Percentiles rank a stretch among this genome's conserved stretches.
Evolutionary conservation across 2,888 invertebrate species (phyloP).

Genomic region (Cheilosia impressa): DNA sequence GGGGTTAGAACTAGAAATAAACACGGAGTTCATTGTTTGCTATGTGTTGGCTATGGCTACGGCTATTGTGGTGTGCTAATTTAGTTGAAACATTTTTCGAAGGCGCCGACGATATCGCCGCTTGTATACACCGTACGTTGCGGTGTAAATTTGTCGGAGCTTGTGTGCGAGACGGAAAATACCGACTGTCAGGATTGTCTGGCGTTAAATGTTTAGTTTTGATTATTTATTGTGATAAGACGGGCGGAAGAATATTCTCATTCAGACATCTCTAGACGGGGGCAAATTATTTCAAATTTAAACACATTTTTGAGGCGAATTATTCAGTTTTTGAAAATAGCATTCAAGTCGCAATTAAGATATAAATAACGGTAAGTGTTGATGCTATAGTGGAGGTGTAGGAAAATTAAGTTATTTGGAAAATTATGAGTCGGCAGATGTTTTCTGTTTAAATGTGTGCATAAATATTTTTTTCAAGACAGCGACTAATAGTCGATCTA

Average conservation of each 20-base stretch:
- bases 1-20: conserved; percentile 53
- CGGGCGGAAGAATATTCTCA: conserved; percentile 40
- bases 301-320: background rate
- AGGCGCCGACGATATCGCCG: conserved; percentile 54
- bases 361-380: conserved; percentile 9
- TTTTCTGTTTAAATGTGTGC: background rate
- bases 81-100: conserved; percentile 41
- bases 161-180: background rate
- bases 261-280: background rate
- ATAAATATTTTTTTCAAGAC: no score
- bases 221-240: conserved; percentile 60
- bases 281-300: conserved; percentile 5
- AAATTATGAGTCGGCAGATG: background rate
- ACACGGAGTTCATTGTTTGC: conserved; percentile 55
- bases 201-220: conserved; percentile 53
- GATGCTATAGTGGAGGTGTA: background rate
- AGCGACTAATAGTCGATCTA: no score
- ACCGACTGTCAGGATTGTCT: conserved; percentile 4
- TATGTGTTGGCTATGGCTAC: no score
- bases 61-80: conserved; percentile 49
- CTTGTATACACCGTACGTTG: background rate
- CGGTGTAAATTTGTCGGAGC: background rate
- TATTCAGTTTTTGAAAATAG: conserved; percentile 9
- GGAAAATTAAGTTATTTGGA: background rate
- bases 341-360: conserved; percentile 19